A percentile compares a stretch with the other conserved stretches of the same genome.
phyloP scores from a whole-genome alignment of 2,888 invertebrate genomes.

The Dicranocentrus wangi region DNA sequence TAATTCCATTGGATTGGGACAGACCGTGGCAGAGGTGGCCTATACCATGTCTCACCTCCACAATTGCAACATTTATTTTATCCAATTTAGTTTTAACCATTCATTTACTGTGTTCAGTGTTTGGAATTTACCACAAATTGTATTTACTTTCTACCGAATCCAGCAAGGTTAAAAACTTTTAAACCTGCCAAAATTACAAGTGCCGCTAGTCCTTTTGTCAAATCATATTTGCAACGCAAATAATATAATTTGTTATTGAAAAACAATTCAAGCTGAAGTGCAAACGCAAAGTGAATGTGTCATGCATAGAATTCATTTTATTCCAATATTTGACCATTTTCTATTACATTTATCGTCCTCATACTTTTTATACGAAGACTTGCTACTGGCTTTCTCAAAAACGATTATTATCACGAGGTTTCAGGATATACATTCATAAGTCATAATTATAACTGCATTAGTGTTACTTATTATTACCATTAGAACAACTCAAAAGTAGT shows the following conservation, averaged over 20 bases:
- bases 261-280: background rate
- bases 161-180: constrained; percentile 64
- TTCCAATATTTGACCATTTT: constrained; percentile 50
- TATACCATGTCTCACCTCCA: constrained; percentile 68
- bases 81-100: constrained; percentile 62
- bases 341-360: constrained; percentile 42
- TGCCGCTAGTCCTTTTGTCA: background rate
- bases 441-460: constrained; percentile 11
- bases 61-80: constrained; percentile 44
- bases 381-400: constrained; percentile 43
- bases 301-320: constrained; percentile 59
- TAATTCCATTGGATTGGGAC: constrained; percentile 94
- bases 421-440: constrained; percentile 47
- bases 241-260: background rate
- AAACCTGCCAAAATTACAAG: background rate
- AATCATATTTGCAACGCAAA: constrained; percentile 8
- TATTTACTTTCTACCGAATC: constrained; percentile 35
- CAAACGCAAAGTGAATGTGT: background rate
- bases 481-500: background rate
- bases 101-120: constrained; percentile 54
- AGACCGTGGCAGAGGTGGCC: constrained; percentile 80
- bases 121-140: constrained; percentile 41
- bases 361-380: constrained; percentile 33
- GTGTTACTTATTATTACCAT: background rate
- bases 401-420: constrained; percentile 58